These are phyloP conservation scores for Scomber colias DNA, from an alignment of 2,113 vertebrate genomes.

Conservation along the genomic window DNA sequence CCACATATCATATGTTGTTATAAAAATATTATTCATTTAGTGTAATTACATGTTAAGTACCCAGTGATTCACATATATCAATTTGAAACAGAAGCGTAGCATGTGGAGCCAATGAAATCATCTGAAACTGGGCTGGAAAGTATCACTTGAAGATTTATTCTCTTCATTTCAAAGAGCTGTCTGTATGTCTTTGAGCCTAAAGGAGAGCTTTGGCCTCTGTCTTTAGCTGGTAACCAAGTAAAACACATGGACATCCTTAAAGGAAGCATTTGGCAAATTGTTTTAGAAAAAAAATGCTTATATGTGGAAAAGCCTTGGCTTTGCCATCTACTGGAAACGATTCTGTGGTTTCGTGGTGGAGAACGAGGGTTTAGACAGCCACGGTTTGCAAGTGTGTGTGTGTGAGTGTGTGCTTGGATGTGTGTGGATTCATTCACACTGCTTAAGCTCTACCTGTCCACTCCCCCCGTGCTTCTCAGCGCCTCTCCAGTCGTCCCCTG, in stretches of 20 bases:
- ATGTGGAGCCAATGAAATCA: constrained; percentile 63
- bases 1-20: constrained; percentile 38
- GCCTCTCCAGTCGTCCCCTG: neutral
- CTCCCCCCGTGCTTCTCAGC: constrained; percentile 2
- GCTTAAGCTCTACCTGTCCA: constrained; percentile 35
- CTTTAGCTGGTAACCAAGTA: constrained; percentile 74
- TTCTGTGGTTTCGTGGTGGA: constrained; percentile 71
- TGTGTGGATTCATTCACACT: constrained; percentile 39
- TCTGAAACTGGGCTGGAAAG: constrained; percentile 68
- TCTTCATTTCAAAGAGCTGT: constrained; percentile 68
- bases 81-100: constrained; percentile 45
- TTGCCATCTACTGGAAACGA: constrained; percentile 72
- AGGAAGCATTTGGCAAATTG: constrained; percentile 85
- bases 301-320: constrained; percentile 81
- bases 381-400: constrained; percentile 53
- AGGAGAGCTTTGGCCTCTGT: constrained; percentile 52
- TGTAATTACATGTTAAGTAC: constrained; percentile 67
- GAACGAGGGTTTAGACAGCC: constrained; percentile 72
- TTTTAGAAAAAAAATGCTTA: constrained; percentile 76
- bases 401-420: constrained; percentile 31
- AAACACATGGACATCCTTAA: constrained; percentile 83
- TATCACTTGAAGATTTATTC: constrained; percentile 67
- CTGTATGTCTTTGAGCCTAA: constrained; percentile 49
- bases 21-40: constrained; percentile 60
- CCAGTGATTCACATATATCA: constrained; percentile 52